phyloP scores from a whole-genome alignment of 2,113 vertebrate genomes.

The Eonycteris spelaea region DNA sequence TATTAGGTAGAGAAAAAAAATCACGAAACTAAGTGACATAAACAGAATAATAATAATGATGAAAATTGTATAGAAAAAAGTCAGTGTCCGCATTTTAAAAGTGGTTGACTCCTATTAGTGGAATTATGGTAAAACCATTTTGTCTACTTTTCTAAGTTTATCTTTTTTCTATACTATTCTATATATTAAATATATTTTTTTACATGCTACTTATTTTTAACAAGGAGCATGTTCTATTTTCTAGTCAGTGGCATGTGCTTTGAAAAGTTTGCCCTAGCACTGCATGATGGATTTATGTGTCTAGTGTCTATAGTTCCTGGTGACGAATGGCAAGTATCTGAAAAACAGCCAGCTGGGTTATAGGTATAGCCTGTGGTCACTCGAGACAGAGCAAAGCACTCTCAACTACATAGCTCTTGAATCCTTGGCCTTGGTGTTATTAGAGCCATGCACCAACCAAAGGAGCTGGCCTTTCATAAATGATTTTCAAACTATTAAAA shows the following conservation, averaged over 20 bases:
- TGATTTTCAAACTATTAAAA: not conserved
- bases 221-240: not conserved
- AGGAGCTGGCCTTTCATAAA: not conserved
- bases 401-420: not conserved
- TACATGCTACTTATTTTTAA: not conserved
- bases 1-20: not conserved
- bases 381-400: not conserved
- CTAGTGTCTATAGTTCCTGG: not conserved
- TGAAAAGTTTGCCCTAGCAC: not conserved
- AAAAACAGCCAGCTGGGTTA: not conserved
- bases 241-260: not conserved
- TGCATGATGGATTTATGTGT: constrained; percentile 31
- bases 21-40: not conserved
- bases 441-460: not conserved
- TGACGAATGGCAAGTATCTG: constrained; percentile 43
- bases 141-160: not conserved
- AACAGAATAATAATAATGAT: not conserved
- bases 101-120: not conserved
- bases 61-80: not conserved
- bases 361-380: constrained; percentile 14
- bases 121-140: not conserved
- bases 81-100: not conserved
- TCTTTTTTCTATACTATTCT: not conserved
- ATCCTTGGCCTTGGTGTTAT: constrained; percentile 11
- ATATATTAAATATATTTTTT: not conserved